These are phyloP conservation scores for Silvanus unidentatus DNA, from an alignment of 2,888 invertebrate species.

Conservation along the genomic window DNA sequence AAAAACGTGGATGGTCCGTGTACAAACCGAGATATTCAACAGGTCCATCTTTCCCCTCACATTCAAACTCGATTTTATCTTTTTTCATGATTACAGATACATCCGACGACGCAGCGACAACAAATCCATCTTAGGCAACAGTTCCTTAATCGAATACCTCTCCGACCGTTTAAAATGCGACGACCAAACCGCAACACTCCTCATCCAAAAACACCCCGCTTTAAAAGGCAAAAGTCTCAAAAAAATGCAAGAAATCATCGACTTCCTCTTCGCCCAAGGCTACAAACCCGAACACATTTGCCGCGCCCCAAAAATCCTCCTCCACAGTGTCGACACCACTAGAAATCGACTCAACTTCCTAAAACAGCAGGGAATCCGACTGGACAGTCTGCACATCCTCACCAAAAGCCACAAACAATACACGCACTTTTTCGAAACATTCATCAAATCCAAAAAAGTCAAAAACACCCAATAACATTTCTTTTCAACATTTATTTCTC, in stretches of 20 bases:
- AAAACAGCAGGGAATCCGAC: conserved; percentile 29
- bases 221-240: conserved; percentile 42
- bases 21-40: conserved; percentile 35
- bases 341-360: conserved; percentile 40
- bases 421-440: conserved; percentile 32
- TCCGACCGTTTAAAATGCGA: conserved; percentile 41
- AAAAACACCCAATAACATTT: no score
- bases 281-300: conserved; percentile 42
- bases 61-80: background rate
- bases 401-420: conserved; percentile 43
- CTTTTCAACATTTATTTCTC: no score
- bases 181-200: conserved; percentile 31
- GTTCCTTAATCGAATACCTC: conserved; percentile 42
- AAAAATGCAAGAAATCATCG: conserved; percentile 45
- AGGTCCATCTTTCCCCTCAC: conserved; percentile 32
- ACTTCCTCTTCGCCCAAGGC: conserved; percentile 43
- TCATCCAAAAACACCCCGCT: conserved; percentile 42
- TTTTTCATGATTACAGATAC: conserved; percentile 33
- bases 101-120: conserved; percentile 39
- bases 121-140: conserved; percentile 40
- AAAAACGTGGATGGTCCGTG: conserved; percentile 50
- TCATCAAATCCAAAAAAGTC: conserved; percentile 27
- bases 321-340: conserved; percentile 44
- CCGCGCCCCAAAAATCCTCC: conserved; percentile 43
- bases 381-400: conserved; percentile 38